Conservation (phyloP, 2,797 vertebrate species). For the Lagodon rhomboides region DNA sequence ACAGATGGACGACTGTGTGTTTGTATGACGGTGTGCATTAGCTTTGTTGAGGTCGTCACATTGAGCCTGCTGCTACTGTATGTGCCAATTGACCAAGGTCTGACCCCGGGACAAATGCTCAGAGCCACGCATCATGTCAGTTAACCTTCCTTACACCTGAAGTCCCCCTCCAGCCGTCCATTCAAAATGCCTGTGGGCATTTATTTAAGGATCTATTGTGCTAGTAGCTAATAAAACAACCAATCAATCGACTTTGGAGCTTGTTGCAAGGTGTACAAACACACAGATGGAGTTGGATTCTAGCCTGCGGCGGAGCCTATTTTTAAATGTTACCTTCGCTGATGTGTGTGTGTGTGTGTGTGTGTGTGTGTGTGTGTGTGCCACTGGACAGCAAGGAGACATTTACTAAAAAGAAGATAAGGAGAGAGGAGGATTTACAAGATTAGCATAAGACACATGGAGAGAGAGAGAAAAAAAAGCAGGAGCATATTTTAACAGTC, state of each 20-base stretch:
- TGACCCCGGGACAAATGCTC: slow-evolving; percentile 50
- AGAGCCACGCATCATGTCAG: slow-evolving; percentile 45
- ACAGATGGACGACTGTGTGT: slow-evolving; percentile 41
- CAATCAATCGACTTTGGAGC: slow-evolving; percentile 36
- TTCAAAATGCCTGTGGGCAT: slow-evolving; percentile 33
- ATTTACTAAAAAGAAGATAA: slow-evolving; percentile 11
- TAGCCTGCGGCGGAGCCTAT: slow-evolving; percentile 7
- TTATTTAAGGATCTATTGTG: slow-evolving; percentile 26
- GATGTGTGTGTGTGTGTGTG: slow-evolving; percentile 9
- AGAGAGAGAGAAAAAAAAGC: slow-evolving; percentile 9
- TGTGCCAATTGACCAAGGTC: slow-evolving; percentile 45
- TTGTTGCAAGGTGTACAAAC: slow-evolving; percentile 21
- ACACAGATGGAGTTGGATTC: background rate
- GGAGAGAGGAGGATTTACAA: slow-evolving; percentile 12
- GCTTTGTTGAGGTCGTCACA: slow-evolving; percentile 60
- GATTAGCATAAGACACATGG: slow-evolving; percentile 48
- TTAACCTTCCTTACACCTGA: slow-evolving; percentile 36
- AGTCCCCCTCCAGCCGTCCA: slow-evolving; percentile 19
- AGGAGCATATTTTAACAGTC: slow-evolving; percentile 40
- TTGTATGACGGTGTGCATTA: slow-evolving; percentile 59
- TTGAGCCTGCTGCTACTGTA: slow-evolving; percentile 26
- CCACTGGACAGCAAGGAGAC: slow-evolving; percentile 19
- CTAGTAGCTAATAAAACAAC: slow-evolving; percentile 37
- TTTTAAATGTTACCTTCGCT: slow-evolving; percentile 25
- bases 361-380: slow-evolving; percentile 15